Evolutionary conservation across 2,888 invertebrate species (phyloP).

Genomic region (Campoplex nolae): DNA sequence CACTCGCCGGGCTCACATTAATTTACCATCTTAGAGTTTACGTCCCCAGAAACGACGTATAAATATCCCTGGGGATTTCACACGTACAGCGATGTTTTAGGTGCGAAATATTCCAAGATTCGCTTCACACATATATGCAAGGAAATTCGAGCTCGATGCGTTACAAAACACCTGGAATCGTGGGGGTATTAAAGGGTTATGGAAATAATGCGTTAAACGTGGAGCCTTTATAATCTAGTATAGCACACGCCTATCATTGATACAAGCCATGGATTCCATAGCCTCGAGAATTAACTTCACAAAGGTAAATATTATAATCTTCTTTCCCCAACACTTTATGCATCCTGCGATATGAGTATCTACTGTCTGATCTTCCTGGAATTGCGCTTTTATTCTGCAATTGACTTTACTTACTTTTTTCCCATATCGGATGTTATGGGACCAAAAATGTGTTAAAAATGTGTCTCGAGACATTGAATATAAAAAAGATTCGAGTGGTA

Average conservation of each 20-base stretch:
- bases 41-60: conserved; percentile 57
- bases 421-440: background rate
- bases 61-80: conserved; percentile 51
- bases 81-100: conserved; percentile 36
- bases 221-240: conserved; percentile 59
- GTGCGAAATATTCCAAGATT: conserved; percentile 46
- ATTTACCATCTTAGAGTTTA: conserved; percentile 65
- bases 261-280: conserved; percentile 39
- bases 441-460: background rate
- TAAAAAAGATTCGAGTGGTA: no score
- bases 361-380: conserved; percentile 36
- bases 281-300: conserved; percentile 50
- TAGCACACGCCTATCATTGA: conserved; percentile 63
- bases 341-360: conserved; percentile 27
- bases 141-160: conserved; percentile 56
- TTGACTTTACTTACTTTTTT: background rate
- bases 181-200: conserved; percentile 48
- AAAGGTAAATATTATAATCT: conserved; percentile 63
- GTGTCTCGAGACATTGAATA: no score
- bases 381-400: background rate
- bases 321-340: conserved; percentile 48
- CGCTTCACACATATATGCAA: conserved; percentile 1
- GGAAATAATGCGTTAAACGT: conserved; percentile 61
- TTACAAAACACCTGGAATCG: conserved; percentile 17
- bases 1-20: conserved; percentile 54